Evolutionary conservation across 1,140 invertebrate genomes (phyloP).

Genomic region (Chlorops oryzae): DNA sequence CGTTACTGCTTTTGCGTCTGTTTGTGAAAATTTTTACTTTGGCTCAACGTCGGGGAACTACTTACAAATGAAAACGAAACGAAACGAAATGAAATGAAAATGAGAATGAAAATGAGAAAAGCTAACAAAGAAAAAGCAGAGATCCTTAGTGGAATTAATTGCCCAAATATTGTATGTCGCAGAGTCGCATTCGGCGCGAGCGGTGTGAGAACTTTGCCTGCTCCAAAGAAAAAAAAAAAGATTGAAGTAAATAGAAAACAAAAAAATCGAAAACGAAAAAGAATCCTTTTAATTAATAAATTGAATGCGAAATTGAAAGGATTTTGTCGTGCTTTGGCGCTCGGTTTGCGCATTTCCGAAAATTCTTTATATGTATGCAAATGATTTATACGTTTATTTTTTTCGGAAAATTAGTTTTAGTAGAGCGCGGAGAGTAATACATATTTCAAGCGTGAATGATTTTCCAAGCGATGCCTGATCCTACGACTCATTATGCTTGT

Average conservation of each 20-base stretch:
- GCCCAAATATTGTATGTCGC: slow-evolving; percentile 20
- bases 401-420: slow-evolving; percentile 1
- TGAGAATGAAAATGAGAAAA: slow-evolving; percentile 9
- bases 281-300: slow-evolving; percentile 47
- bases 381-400: slow-evolving; percentile 39
- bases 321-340: slow-evolving; percentile 28
- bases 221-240: slow-evolving; percentile 25
- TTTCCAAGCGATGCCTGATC: too few relatives aligned
- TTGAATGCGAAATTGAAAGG: slow-evolving; percentile 47
- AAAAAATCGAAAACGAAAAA: slow-evolving; percentile 18
- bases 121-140: slow-evolving; percentile 46
- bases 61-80: too few relatives aligned
- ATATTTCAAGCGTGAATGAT: too few relatives aligned
- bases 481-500: too few relatives aligned
- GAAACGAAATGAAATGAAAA: slow-evolving; percentile 4
- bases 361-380: slow-evolving; percentile 45
- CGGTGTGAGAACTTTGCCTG: too few relatives aligned
- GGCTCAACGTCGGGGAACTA: too few relatives aligned
- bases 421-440: too few relatives aligned
- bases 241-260: slow-evolving; percentile 19
- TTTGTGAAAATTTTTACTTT: too few relatives aligned
- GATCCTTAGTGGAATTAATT: slow-evolving; percentile 43
- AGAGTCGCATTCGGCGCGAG: too few relatives aligned
- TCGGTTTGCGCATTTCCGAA: slow-evolving; percentile 8
- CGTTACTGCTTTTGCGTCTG: slow-evolving; percentile 36